These are phyloP conservation scores for Amphiprion ocellaris DNA, from an alignment of 2,113 vertebrate species.

Conservation along the genomic window DNA sequence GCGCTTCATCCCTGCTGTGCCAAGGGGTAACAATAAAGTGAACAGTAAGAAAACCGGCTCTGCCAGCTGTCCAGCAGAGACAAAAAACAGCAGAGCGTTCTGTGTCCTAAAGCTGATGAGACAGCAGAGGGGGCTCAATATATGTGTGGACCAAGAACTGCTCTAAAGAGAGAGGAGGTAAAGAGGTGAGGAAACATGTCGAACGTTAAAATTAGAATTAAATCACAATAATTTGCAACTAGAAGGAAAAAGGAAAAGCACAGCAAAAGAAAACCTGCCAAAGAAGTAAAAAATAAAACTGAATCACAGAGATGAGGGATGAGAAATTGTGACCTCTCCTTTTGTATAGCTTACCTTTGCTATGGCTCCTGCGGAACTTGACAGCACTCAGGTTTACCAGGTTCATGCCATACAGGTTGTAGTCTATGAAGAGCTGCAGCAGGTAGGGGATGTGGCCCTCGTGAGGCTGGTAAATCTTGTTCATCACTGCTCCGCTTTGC, in stretches of 20 bases:
- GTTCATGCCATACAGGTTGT: conserved; percentile 99
- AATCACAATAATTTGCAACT: no score
- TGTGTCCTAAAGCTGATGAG: neutral
- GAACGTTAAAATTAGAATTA: neutral
- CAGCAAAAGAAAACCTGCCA: no score
- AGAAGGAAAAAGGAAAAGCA: no score
- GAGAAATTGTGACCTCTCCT: no score
- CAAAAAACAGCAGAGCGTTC: conserved; percentile 4
- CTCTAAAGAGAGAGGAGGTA: neutral
- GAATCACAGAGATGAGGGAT: no score
- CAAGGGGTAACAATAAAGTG: conserved; percentile 11
- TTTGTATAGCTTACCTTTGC: conserved; percentile 79
- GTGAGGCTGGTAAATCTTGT: conserved; percentile 96
- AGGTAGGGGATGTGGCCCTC: conserved; percentile 99
- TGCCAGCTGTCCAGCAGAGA: conserved; percentile 4
- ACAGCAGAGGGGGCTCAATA: no score
- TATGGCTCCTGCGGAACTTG: conserved; percentile 91
- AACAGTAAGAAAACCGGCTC: neutral
- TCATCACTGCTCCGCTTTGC: conserved; percentile 98
- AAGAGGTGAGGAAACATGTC: neutral
- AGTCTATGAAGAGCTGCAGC: conserved; percentile 99
- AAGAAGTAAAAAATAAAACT: no score
- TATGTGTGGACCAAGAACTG: neutral
- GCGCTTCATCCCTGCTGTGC: conserved; percentile 26
- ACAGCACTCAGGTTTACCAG: conserved; percentile 93